phyloP scores from a whole-genome alignment of 2,888 invertebrate genomes.

The Nomada fabriciana region DNA sequence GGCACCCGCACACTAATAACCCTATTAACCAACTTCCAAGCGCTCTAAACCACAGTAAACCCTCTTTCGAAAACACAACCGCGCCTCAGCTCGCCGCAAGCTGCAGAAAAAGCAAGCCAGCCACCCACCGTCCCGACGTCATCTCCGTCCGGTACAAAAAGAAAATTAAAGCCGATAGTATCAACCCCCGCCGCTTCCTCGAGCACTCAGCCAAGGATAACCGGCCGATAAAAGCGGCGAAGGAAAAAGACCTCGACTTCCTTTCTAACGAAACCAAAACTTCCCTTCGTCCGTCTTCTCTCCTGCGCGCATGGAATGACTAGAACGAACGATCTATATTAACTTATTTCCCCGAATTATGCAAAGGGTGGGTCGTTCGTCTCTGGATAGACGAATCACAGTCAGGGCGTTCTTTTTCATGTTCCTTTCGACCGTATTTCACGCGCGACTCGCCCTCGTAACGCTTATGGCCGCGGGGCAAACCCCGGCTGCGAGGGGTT shows the following conservation, averaged over 20 bases:
- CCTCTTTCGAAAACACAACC: too few relatives aligned
- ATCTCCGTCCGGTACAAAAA: not conserved
- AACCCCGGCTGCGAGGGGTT: slow-evolving; percentile 59
- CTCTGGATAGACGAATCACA: not conserved
- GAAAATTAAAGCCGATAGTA: slow-evolving; percentile 7
- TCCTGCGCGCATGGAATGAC: not conserved
- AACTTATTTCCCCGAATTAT: slow-evolving; percentile 38
- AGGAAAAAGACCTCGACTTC: not conserved
- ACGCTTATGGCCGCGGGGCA: slow-evolving; percentile 50
- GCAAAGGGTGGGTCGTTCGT: slow-evolving; percentile 30
- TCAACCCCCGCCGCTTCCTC: not conserved
- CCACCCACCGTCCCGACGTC: too few relatives aligned
- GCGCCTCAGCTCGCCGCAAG: too few relatives aligned
- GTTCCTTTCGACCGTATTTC: slow-evolving; percentile 55
- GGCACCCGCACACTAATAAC: too few relatives aligned
- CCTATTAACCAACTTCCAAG: too few relatives aligned
- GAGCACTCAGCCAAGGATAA: slow-evolving; percentile 2
- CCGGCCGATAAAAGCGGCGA: too few relatives aligned
- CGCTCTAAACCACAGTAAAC: too few relatives aligned
- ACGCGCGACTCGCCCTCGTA: slow-evolving; percentile 40
- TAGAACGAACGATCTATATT: slow-evolving; percentile 15
- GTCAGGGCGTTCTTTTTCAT: slow-evolving; percentile 31
- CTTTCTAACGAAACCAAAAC: not conserved
- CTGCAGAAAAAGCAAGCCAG: not conserved
- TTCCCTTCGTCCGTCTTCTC: not conserved